Evolutionary conservation across 2,113 vertebrate species (phyloP).

Genomic region (Eretmochelys imbricata): DNA sequence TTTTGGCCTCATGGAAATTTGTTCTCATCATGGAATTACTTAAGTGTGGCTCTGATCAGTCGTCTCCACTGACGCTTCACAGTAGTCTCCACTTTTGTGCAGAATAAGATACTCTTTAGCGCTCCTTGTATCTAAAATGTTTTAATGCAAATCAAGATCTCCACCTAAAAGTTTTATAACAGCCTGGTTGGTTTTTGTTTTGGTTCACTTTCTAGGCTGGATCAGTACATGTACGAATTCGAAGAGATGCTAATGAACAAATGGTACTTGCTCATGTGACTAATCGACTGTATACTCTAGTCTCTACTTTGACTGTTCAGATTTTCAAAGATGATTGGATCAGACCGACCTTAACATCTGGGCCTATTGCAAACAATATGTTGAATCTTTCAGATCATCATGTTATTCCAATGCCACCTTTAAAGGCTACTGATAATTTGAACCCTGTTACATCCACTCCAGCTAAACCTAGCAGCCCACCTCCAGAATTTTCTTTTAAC

Average conservation of each 20-base stretch:
- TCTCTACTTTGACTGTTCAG: conserved; percentile 93
- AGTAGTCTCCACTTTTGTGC: neutral
- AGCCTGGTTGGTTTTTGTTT: neutral
- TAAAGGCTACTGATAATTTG: conserved; percentile 74
- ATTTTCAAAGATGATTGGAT: conserved; percentile 99
- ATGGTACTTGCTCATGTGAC: conserved; percentile 98
- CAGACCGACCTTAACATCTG: conserved; percentile 86
- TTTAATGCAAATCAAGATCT: neutral
- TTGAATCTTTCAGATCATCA: conserved; percentile 85
- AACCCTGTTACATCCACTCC: conserved; percentile 92
- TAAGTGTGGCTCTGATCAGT: neutral
- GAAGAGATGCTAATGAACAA: conserved; percentile 97
- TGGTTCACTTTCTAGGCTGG: conserved; percentile 85
- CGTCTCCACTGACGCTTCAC: neutral
- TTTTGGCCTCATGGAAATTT: neutral
- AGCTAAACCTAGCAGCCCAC: conserved; percentile 89
- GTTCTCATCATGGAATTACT: neutral
- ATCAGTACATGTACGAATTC: conserved; percentile 95
- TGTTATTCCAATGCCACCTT: conserved; percentile 77
- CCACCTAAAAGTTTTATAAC: neutral
- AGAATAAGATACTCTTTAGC: neutral
- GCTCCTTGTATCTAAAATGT: neutral
- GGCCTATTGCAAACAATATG: conserved; percentile 80
- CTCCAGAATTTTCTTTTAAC: conserved; percentile 95
- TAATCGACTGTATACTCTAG: conserved; percentile 90